phyloP scores from a whole-genome alignment of 2,888 invertebrate genomes.

The Drosophila conformis region DNA sequence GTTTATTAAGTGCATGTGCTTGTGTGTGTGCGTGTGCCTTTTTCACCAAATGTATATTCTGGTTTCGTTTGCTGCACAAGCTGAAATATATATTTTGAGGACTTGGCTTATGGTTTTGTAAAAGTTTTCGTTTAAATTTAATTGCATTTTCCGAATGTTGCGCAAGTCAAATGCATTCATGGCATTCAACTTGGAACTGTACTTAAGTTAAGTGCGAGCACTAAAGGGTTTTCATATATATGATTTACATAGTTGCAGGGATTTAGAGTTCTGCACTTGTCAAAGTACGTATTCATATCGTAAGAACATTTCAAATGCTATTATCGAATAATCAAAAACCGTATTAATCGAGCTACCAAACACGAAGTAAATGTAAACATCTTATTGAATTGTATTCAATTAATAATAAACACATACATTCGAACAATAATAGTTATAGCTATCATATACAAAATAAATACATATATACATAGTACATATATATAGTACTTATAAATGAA shows the following conservation, averaged over 20 bases:
- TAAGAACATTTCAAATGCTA: conserved; percentile 37
- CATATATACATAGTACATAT: conserved; percentile 8
- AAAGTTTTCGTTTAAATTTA: conserved; percentile 53
- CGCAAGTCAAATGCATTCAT: conserved; percentile 15
- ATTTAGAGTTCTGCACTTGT: conserved; percentile 1
- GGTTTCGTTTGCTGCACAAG: conserved; percentile 49
- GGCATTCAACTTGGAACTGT: conserved; percentile 4
- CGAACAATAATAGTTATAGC: conserved; percentile 77
- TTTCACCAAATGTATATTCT: conserved; percentile 62
- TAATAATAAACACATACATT: conserved; percentile 57
- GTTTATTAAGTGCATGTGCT: conserved; percentile 11
- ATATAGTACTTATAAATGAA: conserved; percentile 16
- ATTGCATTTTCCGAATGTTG: conserved; percentile 30
- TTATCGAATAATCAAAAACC: conserved; percentile 64
- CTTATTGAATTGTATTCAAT: conserved; percentile 49
- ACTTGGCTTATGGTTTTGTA: conserved; percentile 46
- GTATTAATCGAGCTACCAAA: conserved; percentile 39
- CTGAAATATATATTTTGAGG: conserved; percentile 23
- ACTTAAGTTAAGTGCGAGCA: conserved; percentile 3
- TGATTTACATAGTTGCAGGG: conserved; percentile 2
- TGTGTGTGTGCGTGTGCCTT: conserved; percentile 38
- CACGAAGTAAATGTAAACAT: conserved; percentile 12
- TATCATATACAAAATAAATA: conserved; percentile 47
- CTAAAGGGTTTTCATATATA: conserved; percentile 28
- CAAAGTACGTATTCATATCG: conserved; percentile 42